Evolutionary conservation across 2,797 vertebrate species (phyloP), one percentile per base, ranked within the genome.

Genomic region (Myripristis murdjan): DNA sequence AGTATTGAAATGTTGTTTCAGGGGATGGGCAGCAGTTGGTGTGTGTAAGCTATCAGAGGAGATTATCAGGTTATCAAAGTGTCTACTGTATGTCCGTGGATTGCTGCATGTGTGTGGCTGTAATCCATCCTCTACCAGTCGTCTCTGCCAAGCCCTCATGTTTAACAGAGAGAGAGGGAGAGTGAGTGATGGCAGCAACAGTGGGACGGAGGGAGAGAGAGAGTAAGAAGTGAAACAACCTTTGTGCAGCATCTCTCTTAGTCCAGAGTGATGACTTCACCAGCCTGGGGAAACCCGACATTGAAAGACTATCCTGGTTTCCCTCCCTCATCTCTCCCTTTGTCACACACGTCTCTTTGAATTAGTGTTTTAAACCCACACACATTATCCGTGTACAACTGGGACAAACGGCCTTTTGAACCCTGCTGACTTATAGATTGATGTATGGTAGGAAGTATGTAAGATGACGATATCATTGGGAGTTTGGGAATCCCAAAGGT

Each of bases 241-340:
- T 63, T 77, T 81, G 82, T 70, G 31, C 31, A 37, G 31, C 31
- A 37, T 37, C 35, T 37, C 35, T 37, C 35, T 12, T 1, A 52
- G 76, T 77, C 73, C 46, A 14, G 43, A 20, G 41, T 82, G 84
- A 89, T 75, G 73, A 80, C 80, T 85, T 82, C 59, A 88, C 82
- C 85, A 82, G 78, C 39, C 44, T 3, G 60, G 78, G 88, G 86
- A 89, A 89, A 78, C 77, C 84, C 81, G 43, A 58, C 66, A 35
- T 26, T 83, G 70, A 78, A 65, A 65, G 75, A 70, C 71, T 41
- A 64, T 44, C 35, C 22, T 5, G 28, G 69, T 64, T 52, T 70
- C 46, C 64, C 54, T 5, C 46, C 58, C 52, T 66, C 12, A 0
- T 70, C 58, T 57, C 78, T 55, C 33, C 56, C 63, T 76, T 49